Evolutionary conservation across 2,888 invertebrate genomes (phyloP).

Genomic region (Drosophila anomalata): DNA sequence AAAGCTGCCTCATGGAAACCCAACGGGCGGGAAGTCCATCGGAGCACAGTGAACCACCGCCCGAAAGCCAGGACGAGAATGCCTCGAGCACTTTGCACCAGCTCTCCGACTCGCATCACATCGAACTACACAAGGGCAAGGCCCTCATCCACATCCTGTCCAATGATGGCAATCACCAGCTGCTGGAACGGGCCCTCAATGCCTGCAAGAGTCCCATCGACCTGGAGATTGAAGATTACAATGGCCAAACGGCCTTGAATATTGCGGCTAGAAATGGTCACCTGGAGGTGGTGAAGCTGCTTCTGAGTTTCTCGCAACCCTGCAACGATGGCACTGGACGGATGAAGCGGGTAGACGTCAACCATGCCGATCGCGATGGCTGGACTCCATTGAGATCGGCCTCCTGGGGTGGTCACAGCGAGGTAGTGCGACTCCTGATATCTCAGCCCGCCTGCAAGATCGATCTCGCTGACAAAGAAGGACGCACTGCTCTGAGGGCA

Average conservation of each 20-base stretch:
- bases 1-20: constrained; percentile 82
- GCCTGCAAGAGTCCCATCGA: constrained; percentile 85
- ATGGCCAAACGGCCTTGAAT: constrained; percentile 94
- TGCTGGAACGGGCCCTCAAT: constrained; percentile 87
- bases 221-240: constrained; percentile 88
- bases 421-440: constrained; percentile 92
- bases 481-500: constrained; percentile 94
- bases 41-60: constrained; percentile 82
- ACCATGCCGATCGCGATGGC: constrained; percentile 92
- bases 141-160: constrained; percentile 91
- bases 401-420: constrained; percentile 97
- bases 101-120: constrained; percentile 83
- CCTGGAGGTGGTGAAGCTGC: constrained; percentile 88
- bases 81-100: constrained; percentile 82
- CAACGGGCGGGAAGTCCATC: constrained; percentile 83
- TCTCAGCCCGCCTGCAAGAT: constrained; percentile 90
- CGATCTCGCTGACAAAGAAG: constrained; percentile 94
- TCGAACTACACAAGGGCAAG: constrained; percentile 86
- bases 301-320: constrained; percentile 83
- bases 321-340: constrained; percentile 82
- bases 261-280: constrained; percentile 93
- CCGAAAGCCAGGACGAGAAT: constrained; percentile 83
- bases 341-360: constrained; percentile 87
- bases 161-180: constrained; percentile 89
- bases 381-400: constrained; percentile 96